A percentile compares a stretch with the other conserved stretches of the same genome.
These are phyloP conservation scores for Falco biarmicus DNA, from an alignment of 2,797 vertebrate species.

Conservation along the genomic window DNA sequence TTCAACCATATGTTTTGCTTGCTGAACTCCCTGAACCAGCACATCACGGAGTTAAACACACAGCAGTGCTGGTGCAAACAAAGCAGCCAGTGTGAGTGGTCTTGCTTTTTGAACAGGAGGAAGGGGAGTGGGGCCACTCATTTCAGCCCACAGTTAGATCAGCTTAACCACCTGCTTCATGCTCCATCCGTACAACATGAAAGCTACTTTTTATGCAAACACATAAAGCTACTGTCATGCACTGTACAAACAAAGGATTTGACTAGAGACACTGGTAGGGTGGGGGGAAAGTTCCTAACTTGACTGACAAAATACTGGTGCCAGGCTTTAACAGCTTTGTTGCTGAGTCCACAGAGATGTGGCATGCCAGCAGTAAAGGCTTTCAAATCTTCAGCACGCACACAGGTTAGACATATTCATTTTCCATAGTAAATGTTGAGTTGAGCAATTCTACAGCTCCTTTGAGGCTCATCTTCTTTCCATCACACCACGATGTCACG, in stretches of 20 bases:
- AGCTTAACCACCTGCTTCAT: not conserved
- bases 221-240: not conserved
- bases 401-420: not conserved
- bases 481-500: not conserved
- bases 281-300: not conserved
- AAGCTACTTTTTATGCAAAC: not conserved
- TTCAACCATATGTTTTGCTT: not conserved
- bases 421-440: not conserved
- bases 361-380: not conserved
- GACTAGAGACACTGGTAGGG: not conserved
- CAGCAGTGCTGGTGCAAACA: not conserved
- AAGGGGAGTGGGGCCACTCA: accelerated
- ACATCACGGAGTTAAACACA: accelerated
- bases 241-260: not conserved
- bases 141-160: not conserved
- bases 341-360: not conserved
- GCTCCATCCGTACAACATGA: not conserved
- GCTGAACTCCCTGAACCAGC: not conserved
- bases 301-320: not conserved
- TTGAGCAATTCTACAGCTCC: not conserved
- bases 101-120: not conserved
- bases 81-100: not conserved
- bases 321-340: not conserved
- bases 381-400: not conserved
- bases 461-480: not conserved